A percentile compares a stretch with the other conserved stretches of the same genome.
phyloP scores from a whole-genome alignment of 2,797 vertebrate genomes.

The Mormyrops attenuatus region DNA sequence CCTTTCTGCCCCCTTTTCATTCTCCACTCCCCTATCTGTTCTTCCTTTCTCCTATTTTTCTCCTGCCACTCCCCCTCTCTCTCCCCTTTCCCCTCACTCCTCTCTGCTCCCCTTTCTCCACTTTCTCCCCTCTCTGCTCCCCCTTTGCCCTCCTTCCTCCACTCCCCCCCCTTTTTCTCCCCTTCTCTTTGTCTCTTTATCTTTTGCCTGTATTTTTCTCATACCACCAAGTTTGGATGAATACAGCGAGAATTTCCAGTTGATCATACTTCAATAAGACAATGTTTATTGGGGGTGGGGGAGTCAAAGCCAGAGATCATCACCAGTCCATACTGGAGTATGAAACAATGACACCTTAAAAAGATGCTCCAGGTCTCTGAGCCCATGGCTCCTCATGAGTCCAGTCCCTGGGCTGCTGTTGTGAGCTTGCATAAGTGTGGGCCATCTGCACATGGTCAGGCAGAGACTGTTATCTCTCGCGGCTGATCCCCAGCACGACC shows the following conservation, averaged over 20 bases:
- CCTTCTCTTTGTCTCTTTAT: not conserved
- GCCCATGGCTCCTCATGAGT: not conserved
- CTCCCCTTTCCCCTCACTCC: too few relatives aligned
- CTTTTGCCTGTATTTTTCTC: not conserved
- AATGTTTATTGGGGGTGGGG: slow-evolving; percentile 29
- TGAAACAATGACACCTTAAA: slow-evolving; percentile 35
- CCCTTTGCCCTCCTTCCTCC: not conserved
- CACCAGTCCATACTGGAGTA: slow-evolving; percentile 28
- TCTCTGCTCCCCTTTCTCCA: not conserved
- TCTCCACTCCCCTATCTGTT: not conserved
- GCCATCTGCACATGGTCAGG: not conserved
- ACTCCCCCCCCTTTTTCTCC: not conserved
- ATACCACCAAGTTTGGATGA: not conserved
- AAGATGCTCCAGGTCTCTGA: slow-evolving; percentile 21
- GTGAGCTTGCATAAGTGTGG: not conserved
- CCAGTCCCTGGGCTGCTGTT: not conserved
- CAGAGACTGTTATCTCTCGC: not conserved
- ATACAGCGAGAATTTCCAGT: not conserved
- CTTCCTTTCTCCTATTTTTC: too few relatives aligned
- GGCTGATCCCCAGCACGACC: not conserved
- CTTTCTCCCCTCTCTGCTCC: not conserved
- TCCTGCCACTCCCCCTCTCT: too few relatives aligned
- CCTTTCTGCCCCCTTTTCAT: not conserved
- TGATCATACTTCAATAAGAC: slow-evolving; percentile 31
- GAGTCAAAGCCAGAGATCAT: slow-evolving; percentile 32